These are phyloP conservation scores for Sarcophilus harrisii DNA, from an alignment of 2,797 vertebrate species.

Conservation along the genomic window DNA sequence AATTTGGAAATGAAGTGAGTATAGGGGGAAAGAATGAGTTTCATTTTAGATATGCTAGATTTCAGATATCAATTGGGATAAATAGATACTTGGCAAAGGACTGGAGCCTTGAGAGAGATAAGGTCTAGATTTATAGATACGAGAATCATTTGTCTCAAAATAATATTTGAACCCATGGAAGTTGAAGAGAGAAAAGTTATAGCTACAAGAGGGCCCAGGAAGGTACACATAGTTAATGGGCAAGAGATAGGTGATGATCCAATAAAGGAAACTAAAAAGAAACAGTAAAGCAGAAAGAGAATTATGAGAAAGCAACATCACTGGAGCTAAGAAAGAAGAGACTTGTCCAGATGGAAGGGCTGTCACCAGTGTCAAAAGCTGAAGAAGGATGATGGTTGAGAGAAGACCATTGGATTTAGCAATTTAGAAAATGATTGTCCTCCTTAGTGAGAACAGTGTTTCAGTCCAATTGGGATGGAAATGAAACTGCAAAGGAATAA, in stretches of 20 bases:
- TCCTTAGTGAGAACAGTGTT: background rate
- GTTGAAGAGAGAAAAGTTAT: background rate
- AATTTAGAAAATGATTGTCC: background rate
- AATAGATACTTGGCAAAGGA: background rate
- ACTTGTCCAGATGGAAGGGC: background rate
- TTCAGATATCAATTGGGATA: background rate
- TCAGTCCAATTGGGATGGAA: background rate
- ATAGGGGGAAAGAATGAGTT: background rate
- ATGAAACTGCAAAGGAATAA: background rate
- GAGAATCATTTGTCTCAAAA: background rate
- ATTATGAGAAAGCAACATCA: background rate
- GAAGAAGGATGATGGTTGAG: background rate
- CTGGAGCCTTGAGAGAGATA: background rate
- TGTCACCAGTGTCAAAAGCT: background rate
- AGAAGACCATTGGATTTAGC: background rate
- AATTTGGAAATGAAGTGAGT: background rate
- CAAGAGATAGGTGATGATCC: background rate
- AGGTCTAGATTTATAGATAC: background rate
- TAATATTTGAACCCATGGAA: background rate
- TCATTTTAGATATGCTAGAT: background rate
- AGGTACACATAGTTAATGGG: background rate
- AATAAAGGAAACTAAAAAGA: background rate
- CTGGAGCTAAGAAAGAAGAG: background rate
- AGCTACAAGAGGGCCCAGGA: background rate
- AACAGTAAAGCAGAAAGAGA: background rate